A percentile compares a stretch with the other conserved stretches of the same genome.
Conservation (phyloP, 2,113 vertebrate species). For the Tragelaphus imberbis region DNA sequence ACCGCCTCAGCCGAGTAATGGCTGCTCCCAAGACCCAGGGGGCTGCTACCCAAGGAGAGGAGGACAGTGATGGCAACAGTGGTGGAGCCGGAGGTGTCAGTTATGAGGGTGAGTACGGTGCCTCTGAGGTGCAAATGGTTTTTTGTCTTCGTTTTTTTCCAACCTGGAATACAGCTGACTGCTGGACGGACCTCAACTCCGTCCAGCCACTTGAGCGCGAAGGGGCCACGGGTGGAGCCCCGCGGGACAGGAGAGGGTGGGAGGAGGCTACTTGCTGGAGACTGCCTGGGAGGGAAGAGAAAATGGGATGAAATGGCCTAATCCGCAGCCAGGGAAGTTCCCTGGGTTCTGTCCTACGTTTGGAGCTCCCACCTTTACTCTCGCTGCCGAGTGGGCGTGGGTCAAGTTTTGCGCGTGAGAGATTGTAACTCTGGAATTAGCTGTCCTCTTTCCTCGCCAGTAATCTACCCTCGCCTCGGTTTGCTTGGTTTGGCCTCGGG, state of each 20-base stretch:
- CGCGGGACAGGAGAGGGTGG: fast-evolving
- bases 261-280: not conserved
- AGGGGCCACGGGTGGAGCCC: not conserved
- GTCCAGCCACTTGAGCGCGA: not conserved
- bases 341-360: not conserved
- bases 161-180: not conserved
- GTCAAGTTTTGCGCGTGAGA: not conserved
- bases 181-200: not conserved
- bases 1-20: slow-evolving; percentile 1
- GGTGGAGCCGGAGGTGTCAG: not conserved
- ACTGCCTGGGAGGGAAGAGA: too few species aligned
- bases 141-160: not conserved
- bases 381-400: not conserved
- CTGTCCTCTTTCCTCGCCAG: not conserved
- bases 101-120: slow-evolving; percentile 48
- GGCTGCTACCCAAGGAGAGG: not conserved
- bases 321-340: too few species aligned
- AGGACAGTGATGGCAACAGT: not conserved
- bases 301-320: not conserved
- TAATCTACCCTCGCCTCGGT: too few species aligned
- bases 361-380: not conserved
- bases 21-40: slow-evolving; percentile 20
- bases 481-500: not conserved
- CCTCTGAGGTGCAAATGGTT: not conserved
- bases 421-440: not conserved